phyloP scores from a whole-genome alignment of 2,797 vertebrate genomes.

The Podarcis siculus region DNA sequence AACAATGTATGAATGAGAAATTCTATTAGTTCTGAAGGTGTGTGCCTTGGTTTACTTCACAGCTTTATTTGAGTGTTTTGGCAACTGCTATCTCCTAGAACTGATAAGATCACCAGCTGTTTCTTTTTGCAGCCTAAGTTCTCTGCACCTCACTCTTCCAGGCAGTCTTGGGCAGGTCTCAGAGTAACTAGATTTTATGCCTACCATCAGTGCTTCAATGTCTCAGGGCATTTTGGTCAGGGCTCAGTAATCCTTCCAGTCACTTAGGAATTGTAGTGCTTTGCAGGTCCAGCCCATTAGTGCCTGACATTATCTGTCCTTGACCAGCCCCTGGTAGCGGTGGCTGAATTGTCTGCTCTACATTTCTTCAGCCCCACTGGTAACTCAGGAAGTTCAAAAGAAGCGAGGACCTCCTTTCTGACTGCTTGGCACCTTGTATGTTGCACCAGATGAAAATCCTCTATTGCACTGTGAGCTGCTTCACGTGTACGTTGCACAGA shows the following conservation, averaged over 20 bases:
- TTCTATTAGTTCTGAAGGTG: not conserved
- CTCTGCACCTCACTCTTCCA: not conserved
- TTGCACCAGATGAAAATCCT: not conserved
- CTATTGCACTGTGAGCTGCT: not conserved
- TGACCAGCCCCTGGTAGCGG: not conserved
- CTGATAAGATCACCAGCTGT: not conserved
- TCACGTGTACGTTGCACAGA: not conserved
- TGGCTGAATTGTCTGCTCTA: not conserved
- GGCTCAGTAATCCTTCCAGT: not conserved
- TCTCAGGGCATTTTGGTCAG: constrained; percentile 26
- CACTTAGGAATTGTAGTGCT: not conserved
- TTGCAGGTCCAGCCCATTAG: not conserved
- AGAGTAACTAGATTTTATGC: constrained; percentile 3
- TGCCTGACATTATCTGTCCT: not conserved
- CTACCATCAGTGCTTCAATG: not conserved
- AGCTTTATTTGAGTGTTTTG: not conserved
- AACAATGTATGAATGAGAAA: not conserved
- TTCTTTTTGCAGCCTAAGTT: not conserved
- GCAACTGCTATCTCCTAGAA: not conserved
- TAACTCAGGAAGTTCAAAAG: constrained; percentile 12
- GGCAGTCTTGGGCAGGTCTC: not conserved
- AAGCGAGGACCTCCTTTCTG: not conserved
- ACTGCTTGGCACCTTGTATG: not conserved
- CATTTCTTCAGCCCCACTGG: not conserved
- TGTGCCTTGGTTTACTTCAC: not conserved